phyloP scores from a whole-genome alignment of 2,888 invertebrate species.

The Bhutanitis thaidina region DNA sequence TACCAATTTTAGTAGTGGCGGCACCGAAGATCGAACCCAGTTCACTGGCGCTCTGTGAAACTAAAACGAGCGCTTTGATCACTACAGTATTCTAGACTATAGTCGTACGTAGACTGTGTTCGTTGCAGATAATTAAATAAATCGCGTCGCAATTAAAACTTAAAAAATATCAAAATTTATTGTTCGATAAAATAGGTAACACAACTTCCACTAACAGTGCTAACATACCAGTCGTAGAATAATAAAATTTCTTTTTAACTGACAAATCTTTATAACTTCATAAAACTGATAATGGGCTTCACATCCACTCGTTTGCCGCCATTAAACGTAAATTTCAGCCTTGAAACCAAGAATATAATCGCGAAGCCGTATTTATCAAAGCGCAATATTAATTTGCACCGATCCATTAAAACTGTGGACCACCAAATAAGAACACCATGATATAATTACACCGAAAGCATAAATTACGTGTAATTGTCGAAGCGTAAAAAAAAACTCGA shows the following conservation, averaged over 20 bases:
- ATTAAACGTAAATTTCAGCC: constrained; percentile 13
- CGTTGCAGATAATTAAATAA: too few species aligned
- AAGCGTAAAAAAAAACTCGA: constrained; percentile 1
- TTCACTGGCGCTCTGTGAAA: too few species aligned
- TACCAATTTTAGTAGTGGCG: too few species aligned
- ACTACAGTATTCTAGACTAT: too few species aligned
- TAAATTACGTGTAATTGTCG: constrained; percentile 4
- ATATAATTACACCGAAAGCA: constrained; percentile 10
- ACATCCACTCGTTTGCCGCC: constrained; percentile 4
- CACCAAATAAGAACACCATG: constrained; percentile 18
- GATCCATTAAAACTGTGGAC: constrained; percentile 12
- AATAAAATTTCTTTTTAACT: constrained; percentile 12
- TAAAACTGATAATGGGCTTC: constrained; percentile 14
- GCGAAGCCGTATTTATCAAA: constrained; percentile 33
- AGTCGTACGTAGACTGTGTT: too few species aligned
- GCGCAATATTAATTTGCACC: constrained; percentile 17
- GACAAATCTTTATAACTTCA: constrained; percentile 14
- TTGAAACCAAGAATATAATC: constrained; percentile 10
- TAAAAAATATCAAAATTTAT: too few species aligned
- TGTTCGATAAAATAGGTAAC: background rate
- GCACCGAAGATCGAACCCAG: too few species aligned
- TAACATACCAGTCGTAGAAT: constrained; percentile 6
- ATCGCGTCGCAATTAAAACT: too few species aligned
- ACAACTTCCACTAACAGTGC: constrained; percentile 1
- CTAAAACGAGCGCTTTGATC: too few species aligned